Base-by-base conservation (phyloP, 2,888 invertebrate genomes). In the Rotaria magnacalcarata region DNA sequence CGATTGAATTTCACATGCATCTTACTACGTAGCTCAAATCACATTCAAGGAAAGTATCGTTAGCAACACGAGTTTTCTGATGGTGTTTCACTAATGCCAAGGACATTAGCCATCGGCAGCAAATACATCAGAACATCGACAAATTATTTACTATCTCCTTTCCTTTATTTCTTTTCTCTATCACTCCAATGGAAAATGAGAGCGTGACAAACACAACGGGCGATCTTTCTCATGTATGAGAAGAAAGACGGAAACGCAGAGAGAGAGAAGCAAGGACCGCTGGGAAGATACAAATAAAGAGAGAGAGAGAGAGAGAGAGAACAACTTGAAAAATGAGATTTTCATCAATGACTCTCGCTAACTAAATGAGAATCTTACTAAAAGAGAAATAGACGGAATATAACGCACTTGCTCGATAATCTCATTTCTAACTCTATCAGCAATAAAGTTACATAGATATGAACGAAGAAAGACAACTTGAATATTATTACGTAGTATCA, bases 191-290 rank as follows among this genome's bases (percentile, higher is more conserved):
- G 67, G 67, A 27, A 67, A 67, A 67, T 67, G 67, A 67, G 67
- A 67, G 67, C 67, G 67, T 67, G 67, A 67, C 67, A 67, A 67
- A 19, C 67, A 67, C 67, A 67, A 67, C 67, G 67, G 67, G 67
- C 34, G 67, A 41, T 67, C 67, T 16, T 67, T 67, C 67, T 67
- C 24, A 56, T 67, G 6, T 19, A 41, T 2, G 27, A 7, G 34
- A 34, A 67, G 34, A 67, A 41, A 19, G 67, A 34, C 34, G 34
- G 34, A 67, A 67, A 5, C 6, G 34, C 14, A 14, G 67, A 19
- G 34, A 34, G 67, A 34, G 27, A n/a, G n/a, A n/a, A n/a, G n/a
- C n/a, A n/a, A n/a, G n/a, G n/a, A n/a, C n/a, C n/a, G n/a, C n/a
- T n/a, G n/a, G n/a, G n/a, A n/a, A n/a, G n/a, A 27, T 34, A 54